Evolutionary conservation across 2,888 invertebrate species (phyloP), one percentile per base, ranked within the genome.

Genomic region (Andrena bucephala): DNA sequence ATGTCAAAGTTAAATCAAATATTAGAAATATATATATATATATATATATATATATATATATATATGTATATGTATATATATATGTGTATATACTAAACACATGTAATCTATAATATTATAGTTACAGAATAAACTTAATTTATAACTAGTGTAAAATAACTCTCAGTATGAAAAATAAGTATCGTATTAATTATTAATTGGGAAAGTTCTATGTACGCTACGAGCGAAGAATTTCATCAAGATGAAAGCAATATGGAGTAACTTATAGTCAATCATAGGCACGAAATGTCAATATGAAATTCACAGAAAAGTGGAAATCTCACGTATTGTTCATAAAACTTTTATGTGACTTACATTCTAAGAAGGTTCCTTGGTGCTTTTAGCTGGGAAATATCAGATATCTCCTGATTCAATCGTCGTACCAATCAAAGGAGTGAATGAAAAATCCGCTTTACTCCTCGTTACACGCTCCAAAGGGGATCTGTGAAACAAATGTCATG

Each of bases 401-500:
- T 73, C 67, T 48, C 33, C 8, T 24, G n/a, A 59, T 36, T 33
- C 75, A 29, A 54, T 52, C 62, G 20, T 42, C 10, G 24, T 57
- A 60, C 6, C 29, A 50, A 33, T 20, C 16, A 66, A 8, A n/a
- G 57, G 7, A 66, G 50, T 31, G 20, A 67, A 65, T 3, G 27
- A 68, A 50, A 50, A 36, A 68, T 63, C 72, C 52, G 67, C 42
- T 75, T 31, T 36, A 52, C 62, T 63, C 42, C 42, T 42, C 77
- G 66, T 69, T 66, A 65, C 63, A 57, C 66, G 72, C 60, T 72
- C 75, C 59, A 13, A 75, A 85, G 70, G 66, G 82, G 73, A 67
- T 77, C 76, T 72, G 74, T 48, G 74, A 86, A 81, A 78, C 68
- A 83, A 81, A 86, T 80, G 71, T 86, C 83, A 90, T 90, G 90